Evolutionary conservation across 1,140 invertebrate genomes (phyloP).

Genomic region (Drosophila willistoni): DNA sequence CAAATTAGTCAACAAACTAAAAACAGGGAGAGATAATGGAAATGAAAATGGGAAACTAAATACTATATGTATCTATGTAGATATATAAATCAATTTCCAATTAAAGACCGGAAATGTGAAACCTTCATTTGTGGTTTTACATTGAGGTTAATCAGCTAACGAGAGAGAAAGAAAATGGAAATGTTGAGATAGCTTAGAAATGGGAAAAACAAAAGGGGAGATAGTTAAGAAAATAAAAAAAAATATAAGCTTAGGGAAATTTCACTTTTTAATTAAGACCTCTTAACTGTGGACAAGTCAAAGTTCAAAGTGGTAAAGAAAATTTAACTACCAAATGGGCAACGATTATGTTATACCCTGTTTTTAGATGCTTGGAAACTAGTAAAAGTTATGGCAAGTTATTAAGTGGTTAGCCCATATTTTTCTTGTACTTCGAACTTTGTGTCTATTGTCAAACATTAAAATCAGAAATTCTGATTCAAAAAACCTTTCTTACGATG

Average conservation of each 20-base stretch:
- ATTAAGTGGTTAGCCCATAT: too few species aligned
- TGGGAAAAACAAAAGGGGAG: neutral
- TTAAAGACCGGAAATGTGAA: constrained; percentile 61
- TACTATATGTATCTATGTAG: constrained; percentile 17
- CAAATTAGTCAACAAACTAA: constrained; percentile 47
- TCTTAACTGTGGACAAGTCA: neutral
- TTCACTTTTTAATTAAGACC: constrained; percentile 50
- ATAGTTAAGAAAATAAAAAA: constrained; percentile 54
- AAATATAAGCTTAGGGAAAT: constrained; percentile 34
- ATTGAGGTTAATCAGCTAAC: constrained; percentile 59
- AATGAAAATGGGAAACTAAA: constrained; percentile 34
- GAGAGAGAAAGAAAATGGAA: neutral
- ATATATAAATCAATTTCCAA: constrained; percentile 54
- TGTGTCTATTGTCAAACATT: too few species aligned
- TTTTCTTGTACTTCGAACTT: too few species aligned
- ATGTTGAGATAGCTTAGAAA: neutral
- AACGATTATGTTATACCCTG: neutral
- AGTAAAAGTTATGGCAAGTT: neutral
- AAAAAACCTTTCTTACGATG: too few species aligned
- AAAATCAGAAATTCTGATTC: too few species aligned
- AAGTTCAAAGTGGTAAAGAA: neutral
- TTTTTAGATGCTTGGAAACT: neutral
- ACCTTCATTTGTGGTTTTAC: constrained; percentile 57
- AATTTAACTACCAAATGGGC: neutral
- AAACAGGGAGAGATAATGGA: constrained; percentile 13